Conservation (phyloP, 2,888 invertebrate genomes). For the Pachymerium ferrugineum region DNA sequence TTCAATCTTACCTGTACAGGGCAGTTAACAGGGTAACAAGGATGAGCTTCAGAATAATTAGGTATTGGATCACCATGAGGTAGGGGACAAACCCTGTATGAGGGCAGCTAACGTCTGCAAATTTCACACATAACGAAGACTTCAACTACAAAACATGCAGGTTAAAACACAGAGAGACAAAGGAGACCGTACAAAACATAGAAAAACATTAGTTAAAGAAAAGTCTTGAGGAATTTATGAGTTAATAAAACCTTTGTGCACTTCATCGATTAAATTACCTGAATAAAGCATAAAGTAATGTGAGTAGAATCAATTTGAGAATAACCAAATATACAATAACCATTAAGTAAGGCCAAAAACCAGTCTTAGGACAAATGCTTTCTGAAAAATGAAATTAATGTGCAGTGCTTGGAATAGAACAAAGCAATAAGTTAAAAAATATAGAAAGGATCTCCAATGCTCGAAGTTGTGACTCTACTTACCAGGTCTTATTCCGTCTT, state of each 20-base stretch:
- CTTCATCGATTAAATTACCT: conserved; percentile 38
- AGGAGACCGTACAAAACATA: neutral
- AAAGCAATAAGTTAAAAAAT: neutral
- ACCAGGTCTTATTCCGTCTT: neutral
- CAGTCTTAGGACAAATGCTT: conserved; percentile 35
- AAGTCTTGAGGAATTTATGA: neutral
- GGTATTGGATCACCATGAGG: conserved; percentile 42
- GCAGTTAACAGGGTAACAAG: conserved; percentile 46
- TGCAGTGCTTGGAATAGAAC: neutral
- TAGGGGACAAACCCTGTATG: conserved; percentile 37
- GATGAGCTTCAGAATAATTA: conserved; percentile 44
- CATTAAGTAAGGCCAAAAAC: conserved; percentile 39
- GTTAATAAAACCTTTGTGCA: neutral
- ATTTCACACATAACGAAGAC: neutral
- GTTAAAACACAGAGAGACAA: neutral
- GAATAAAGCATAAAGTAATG: conserved; percentile 46
- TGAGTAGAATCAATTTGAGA: conserved; percentile 44
- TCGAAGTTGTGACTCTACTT: neutral
- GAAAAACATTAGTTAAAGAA: neutral
- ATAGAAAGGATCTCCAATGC: neutral
- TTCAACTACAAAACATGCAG: neutral
- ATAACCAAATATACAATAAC: conserved; percentile 43
- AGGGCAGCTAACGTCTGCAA: conserved; percentile 35
- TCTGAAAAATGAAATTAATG: neutral
- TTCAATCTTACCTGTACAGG: conserved; percentile 42